phyloP scores from a whole-genome alignment of 2,797 vertebrate genomes.

The Coregonus sp. region DNA sequence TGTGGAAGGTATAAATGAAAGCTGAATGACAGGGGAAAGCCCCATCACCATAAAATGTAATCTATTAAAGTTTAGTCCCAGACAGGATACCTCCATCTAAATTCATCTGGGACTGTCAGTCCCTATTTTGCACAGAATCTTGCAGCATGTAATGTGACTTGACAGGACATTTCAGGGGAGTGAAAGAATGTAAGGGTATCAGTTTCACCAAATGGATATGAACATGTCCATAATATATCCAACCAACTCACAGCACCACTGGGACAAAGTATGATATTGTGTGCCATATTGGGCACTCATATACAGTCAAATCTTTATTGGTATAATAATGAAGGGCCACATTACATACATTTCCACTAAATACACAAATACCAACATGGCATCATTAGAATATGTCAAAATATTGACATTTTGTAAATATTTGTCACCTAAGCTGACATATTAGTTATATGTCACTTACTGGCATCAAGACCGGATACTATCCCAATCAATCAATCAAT shows the following conservation, averaged over 20 bases:
- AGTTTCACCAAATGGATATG: constrained; percentile 40
- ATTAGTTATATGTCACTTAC: not conserved
- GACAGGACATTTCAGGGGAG: constrained; percentile 63
- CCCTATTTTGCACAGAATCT: constrained; percentile 20
- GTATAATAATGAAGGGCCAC: too few relatives aligned
- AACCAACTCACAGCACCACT: too few relatives aligned
- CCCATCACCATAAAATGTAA: constrained; percentile 67
- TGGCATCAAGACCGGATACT: not conserved
- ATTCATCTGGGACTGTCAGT: constrained; percentile 59
- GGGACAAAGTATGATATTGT: too few relatives aligned
- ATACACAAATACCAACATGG: too few relatives aligned
- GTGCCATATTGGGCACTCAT: too few relatives aligned
- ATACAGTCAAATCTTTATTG: too few relatives aligned
- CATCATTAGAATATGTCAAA: too few relatives aligned
- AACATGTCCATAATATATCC: not conserved
- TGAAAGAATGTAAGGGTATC: constrained; percentile 55
- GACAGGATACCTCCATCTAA: constrained; percentile 69
- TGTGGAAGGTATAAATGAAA: constrained; percentile 52
- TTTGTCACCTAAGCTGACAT: not conserved
- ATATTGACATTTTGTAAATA: not conserved
- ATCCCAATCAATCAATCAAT: not conserved
- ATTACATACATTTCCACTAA: too few relatives aligned
- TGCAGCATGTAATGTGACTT: constrained; percentile 62
- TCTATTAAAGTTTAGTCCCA: constrained; percentile 71
- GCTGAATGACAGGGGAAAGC: constrained; percentile 57